These are phyloP conservation scores for Tarsius wallacei DNA, from an alignment of 2,797 vertebrate genomes.

Conservation along the genomic window DNA sequence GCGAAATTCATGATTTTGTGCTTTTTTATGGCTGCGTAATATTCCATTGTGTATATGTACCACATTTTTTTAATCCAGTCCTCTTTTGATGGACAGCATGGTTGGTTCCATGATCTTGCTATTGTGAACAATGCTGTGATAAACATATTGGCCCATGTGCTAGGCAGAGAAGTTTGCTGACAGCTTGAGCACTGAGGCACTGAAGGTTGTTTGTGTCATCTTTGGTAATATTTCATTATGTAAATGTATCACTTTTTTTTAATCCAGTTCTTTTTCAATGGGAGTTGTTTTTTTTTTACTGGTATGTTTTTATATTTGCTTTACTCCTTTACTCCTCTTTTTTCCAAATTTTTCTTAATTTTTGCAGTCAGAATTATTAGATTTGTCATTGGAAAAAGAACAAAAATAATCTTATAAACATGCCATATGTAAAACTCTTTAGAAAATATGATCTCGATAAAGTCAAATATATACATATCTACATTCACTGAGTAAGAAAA, in stretches of 20 bases:
- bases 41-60: too few species aligned
- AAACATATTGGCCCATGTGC: not conserved
- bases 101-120: too few species aligned
- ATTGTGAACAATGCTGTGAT: too few species aligned
- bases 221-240: too few species aligned
- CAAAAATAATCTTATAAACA: not conserved
- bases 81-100: too few species aligned
- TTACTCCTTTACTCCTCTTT: slow-evolving; percentile 10
- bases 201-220: not conserved
- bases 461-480: slow-evolving; percentile 18
- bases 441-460: not conserved
- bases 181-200: not conserved
- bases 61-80: too few species aligned
- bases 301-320: slow-evolving; percentile 49
- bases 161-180: not conserved
- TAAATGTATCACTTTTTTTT: too few species aligned
- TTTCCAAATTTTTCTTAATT: slow-evolving; percentile 13
- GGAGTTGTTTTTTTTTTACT: not conserved
- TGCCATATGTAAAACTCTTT: not conserved
- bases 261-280: too few species aligned
- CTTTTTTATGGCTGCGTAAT: too few species aligned
- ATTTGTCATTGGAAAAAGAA: slow-evolving; percentile 49
- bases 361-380: slow-evolving; percentile 54
- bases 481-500: slow-evolving; percentile 29
- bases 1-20: too few species aligned